Evolutionary conservation across 2,888 invertebrate genomes (phyloP), one percentile per base, ranked within the genome.

Genomic region (Caenorhabditis japonica): DNA sequence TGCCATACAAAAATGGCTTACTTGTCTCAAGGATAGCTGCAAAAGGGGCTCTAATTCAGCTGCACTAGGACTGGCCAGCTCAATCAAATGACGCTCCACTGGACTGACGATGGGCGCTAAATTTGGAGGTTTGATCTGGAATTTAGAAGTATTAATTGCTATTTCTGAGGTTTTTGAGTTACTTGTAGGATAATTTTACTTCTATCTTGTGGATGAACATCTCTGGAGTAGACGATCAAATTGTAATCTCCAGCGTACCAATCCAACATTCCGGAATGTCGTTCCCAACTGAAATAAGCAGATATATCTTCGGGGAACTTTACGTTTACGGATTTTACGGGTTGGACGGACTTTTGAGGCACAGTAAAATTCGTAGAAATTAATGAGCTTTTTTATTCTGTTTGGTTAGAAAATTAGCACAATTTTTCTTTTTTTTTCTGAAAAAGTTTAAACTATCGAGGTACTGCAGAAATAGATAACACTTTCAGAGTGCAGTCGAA

Each of bases 241-340:
- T 80, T 80, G 33, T 52, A 69, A 10, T 60, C 43, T 38, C 79
- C 79, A 1, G 75, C 76, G 47, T 78, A 79, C 73, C 75, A 77
- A 55, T 82, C 81, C 58, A 80, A 47, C 76, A 79, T 79, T 46
- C 82, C 82, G 25, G 76, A 49, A 47, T 79, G 77, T 39, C 82
- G 56, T 51, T 81, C 79, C 82, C 82, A 82, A 55, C 79, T 80
- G 60, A 51, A 80, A 73, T 17, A n/a, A n/a, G 49, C 21, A 21
- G 27, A 33, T 51, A 33, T 33, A 33, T 51, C 33, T 33, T 33
- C 33, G 51, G 33, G 51, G 34, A 36, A n/a, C n/a, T n/a, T n/a
- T n/a, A n/a, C n/a, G n/a, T n/a, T n/a, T n/a, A n/a, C n/a, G n/a
- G n/a, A n/a, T n/a, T n/a, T n/a, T n/a, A n/a, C n/a, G 7, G 17